A percentile compares a stretch with the other conserved stretches of the same genome.
Conservation (phyloP, 2,888 invertebrate species). For the Agrypnus murinus region DNA sequence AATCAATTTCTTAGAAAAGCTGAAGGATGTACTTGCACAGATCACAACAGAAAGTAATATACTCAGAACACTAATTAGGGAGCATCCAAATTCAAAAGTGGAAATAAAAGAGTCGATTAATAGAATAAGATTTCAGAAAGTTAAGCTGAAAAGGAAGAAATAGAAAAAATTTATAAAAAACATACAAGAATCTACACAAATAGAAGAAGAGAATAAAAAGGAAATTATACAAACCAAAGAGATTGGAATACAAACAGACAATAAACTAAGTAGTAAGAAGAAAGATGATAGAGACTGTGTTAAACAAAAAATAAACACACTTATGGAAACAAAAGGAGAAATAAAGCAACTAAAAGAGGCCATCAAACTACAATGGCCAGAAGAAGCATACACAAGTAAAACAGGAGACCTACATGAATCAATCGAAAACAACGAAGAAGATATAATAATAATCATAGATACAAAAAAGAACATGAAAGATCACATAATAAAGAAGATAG, state of each 20-base stretch:
- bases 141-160: neutral
- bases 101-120: neutral
- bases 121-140: neutral
- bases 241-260: too few species aligned
- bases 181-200: too few species aligned
- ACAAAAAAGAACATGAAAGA: neutral
- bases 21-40: too few species aligned
- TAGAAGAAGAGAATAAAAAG: neutral
- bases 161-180: neutral
- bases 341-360: neutral
- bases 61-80: too few species aligned
- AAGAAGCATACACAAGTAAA: constrained; percentile 2
- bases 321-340: neutral
- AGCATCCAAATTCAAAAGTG: neutral
- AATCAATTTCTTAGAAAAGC: too few species aligned
- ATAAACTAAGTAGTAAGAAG: neutral
- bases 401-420: neutral
- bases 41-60: too few species aligned
- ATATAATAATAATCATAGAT: neutral
- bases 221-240: neutral
- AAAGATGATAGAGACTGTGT: neutral
- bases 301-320: neutral
- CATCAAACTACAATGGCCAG: neutral
- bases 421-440: neutral
- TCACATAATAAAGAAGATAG: neutral